Conservation (phyloP, 2,113 vertebrate genomes). For the Hypocryptadius cinnamomeus region DNA sequence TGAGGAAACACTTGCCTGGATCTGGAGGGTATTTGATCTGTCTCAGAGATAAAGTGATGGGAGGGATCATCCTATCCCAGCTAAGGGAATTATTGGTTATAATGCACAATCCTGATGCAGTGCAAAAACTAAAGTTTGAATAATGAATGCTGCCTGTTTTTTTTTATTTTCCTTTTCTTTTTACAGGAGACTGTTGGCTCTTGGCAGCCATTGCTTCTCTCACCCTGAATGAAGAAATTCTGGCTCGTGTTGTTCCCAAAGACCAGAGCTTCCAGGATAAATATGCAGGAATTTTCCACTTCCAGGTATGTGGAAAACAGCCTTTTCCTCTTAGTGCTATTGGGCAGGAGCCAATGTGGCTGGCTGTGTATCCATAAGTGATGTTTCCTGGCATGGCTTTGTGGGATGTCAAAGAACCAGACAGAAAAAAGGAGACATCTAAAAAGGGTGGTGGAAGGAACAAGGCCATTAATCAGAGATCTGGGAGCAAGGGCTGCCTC, state of each 20-base stretch:
- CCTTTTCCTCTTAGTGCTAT: neutral
- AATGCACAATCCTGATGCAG: neutral
- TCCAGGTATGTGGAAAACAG: constrained; percentile 71
- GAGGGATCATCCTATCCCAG: neutral
- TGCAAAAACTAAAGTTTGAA: neutral
- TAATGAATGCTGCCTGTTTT: neutral
- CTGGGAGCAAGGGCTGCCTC: neutral
- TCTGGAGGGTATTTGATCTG: neutral
- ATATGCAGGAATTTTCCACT: constrained; percentile 86
- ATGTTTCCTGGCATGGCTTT: neutral
- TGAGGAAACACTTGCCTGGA: neutral
- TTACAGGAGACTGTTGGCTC: constrained; percentile 84
- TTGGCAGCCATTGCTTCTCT: constrained; percentile 83
- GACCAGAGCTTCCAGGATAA: constrained; percentile 79
- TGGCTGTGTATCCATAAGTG: rapidly evolving
- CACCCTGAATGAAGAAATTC: constrained; percentile 76
- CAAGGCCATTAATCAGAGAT: neutral
- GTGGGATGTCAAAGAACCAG: neutral
- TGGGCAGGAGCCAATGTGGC: neutral
- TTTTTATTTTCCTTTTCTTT: neutral
- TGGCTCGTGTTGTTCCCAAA: constrained; percentile 75
- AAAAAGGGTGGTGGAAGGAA: neutral
- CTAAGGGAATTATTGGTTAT: neutral
- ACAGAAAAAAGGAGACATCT: neutral
- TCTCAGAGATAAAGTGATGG: neutral